phyloP scores from a whole-genome alignment of 1,140 invertebrate species.

The Eupristina koningsbergeri region DNA sequence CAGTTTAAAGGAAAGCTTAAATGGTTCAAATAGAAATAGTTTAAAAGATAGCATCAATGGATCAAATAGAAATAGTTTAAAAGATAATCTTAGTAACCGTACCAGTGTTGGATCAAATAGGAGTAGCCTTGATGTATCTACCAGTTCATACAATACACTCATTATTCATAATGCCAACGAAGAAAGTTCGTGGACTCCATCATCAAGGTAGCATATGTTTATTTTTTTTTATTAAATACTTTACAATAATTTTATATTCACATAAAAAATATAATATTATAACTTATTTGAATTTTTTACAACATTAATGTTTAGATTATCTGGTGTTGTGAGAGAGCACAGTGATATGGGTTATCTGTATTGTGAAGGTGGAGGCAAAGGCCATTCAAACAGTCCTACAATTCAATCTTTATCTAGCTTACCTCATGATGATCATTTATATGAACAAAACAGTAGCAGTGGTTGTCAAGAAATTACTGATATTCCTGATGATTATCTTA shows the following conservation, averaged over 20 bases:
- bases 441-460: conserved; percentile 66
- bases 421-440: conserved; percentile 69
- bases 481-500: conserved; percentile 88
- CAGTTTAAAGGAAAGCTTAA: conserved; percentile 76
- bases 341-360: conserved; percentile 70
- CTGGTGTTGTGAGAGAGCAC: conserved; percentile 67
- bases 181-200: conserved; percentile 79
- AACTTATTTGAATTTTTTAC: conserved; percentile 25
- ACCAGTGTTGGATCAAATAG: conserved; percentile 77
- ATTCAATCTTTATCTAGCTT: conserved; percentile 70
- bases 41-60: conserved; percentile 81
- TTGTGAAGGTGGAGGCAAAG: conserved; percentile 72
- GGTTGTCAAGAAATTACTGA: conserved; percentile 85
- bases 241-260: too few species aligned
- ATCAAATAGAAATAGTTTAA: conserved; percentile 74
- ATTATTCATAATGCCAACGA: conserved; percentile 83
- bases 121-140: conserved; percentile 82
- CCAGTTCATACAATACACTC: conserved; percentile 85
- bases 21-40: conserved; percentile 79
- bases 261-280: too few species aligned
- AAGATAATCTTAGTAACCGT: conserved; percentile 71
- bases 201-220: conserved; percentile 69
- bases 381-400: conserved; percentile 70
- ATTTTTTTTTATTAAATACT: too few species aligned
- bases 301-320: conserved; percentile 58